Conservation (phyloP, 2,113 vertebrate genomes). For the Spea multiplicata region DNA sequence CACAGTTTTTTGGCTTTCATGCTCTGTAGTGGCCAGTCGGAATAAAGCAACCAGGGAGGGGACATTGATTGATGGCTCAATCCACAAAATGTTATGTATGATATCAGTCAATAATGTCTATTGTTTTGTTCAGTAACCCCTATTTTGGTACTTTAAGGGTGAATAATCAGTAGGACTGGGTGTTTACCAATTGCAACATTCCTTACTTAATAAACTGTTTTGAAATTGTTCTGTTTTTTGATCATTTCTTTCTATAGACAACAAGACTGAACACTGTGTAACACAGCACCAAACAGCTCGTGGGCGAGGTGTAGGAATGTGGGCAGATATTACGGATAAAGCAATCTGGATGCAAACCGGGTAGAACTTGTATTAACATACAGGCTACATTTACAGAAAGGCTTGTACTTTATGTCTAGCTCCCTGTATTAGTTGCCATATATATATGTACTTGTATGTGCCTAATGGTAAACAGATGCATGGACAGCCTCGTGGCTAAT, state of each 20-base stretch:
- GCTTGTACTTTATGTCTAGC: neutral
- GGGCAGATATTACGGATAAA: slow-evolving; percentile 20
- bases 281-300: slow-evolving; percentile 7
- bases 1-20: no score
- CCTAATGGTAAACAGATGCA: no score
- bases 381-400: neutral
- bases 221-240: neutral
- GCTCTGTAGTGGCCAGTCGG: no score
- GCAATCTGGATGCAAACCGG: slow-evolving; percentile 32
- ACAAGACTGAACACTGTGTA: slow-evolving; percentile 21
- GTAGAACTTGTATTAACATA: slow-evolving; percentile 14
- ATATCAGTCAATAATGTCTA: no score
- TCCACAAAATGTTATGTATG: no score
- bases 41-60: no score
- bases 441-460: no score
- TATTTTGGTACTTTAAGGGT: no score
- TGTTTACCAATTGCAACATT: neutral
- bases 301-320: slow-evolving; percentile 34
- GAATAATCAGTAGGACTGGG: no score
- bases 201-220: neutral
- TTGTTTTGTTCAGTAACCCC: no score
- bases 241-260: neutral
- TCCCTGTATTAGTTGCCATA: neutral
- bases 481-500: no score
- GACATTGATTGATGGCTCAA: no score